Conservation (phyloP, 2,113 vertebrate species). For the Mesoclemmys tuberculata region DNA sequence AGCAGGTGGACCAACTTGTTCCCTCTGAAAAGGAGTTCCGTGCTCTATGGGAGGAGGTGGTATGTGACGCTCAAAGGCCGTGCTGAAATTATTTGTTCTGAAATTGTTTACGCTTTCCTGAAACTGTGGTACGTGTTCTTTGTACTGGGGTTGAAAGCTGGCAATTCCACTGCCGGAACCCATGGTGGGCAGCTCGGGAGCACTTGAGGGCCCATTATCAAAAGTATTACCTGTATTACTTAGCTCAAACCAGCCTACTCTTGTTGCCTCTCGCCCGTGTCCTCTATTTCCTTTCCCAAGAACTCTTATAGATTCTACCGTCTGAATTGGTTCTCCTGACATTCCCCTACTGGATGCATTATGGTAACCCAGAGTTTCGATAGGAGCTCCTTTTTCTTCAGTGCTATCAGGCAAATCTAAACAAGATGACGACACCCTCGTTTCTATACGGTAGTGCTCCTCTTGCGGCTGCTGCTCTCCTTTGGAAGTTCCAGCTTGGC, state of each 20-base stretch:
- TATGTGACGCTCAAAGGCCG: conserved; percentile 78
- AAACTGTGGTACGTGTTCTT: conserved; percentile 78
- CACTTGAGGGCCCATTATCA: conserved; percentile 77
- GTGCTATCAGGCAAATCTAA: conserved; percentile 82
- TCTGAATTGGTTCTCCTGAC: conserved; percentile 93
- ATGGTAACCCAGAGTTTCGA: conserved; percentile 89
- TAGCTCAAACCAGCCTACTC: conserved; percentile 82
- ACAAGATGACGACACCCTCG: conserved; percentile 87
- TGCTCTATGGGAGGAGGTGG: conserved; percentile 74
- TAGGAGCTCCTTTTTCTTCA: conserved; percentile 89
- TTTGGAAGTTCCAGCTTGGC: conserved; percentile 39
- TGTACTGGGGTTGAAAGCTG: conserved; percentile 77
- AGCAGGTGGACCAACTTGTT: conserved; percentile 62
- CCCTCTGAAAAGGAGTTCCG: conserved; percentile 76
- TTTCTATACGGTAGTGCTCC: conserved; percentile 94
- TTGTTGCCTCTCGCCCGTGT: conserved; percentile 80
- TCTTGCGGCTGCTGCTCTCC: conserved; percentile 68
- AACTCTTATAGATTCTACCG: conserved; percentile 92
- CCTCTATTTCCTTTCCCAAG: conserved; percentile 86
- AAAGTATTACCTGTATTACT: conserved; percentile 67
- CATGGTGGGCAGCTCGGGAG: conserved; percentile 72
- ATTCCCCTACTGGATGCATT: conserved; percentile 81
- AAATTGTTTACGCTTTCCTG: conserved; percentile 79
- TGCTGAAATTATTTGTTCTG: conserved; percentile 72
- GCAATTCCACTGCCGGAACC: conserved; percentile 61